phyloP scores from a whole-genome alignment of 2,797 vertebrate genomes.

The Sphenopsis melanotis region DNA sequence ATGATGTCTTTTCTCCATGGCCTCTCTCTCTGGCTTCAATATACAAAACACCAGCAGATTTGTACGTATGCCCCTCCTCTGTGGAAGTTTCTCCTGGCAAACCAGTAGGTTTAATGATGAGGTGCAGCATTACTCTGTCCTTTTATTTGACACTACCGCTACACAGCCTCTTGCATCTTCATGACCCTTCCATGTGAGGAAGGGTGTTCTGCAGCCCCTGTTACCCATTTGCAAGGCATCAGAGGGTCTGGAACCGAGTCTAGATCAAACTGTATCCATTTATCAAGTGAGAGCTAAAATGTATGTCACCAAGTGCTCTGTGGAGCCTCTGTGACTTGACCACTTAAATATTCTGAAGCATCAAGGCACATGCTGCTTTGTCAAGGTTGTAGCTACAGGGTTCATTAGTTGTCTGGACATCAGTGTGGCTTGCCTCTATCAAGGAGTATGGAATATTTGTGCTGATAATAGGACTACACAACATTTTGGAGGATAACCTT shows the following conservation, averaged over 20 bases:
- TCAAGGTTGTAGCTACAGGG: not conserved
- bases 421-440: not conserved
- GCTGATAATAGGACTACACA: not conserved
- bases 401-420: not conserved
- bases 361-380: not conserved
- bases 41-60: not conserved
- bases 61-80: fast-evolving
- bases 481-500: not conserved
- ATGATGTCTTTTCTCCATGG: not conserved
- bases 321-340: not conserved
- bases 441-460: not conserved
- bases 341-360: not conserved
- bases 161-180: not conserved
- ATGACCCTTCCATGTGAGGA: not conserved
- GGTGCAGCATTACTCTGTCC: not conserved
- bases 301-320: not conserved
- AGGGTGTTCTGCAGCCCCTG: fast-evolving
- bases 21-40: not conserved
- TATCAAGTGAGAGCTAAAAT: not conserved
- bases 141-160: fast-evolving
- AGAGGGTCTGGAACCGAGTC: not conserved
- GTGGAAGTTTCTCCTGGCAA: not conserved
- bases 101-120: not conserved
- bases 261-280: not conserved
- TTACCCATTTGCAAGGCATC: not conserved